Base-by-base conservation (phyloP, 2,888 invertebrate genomes). In the Dynastes grantii region DNA sequence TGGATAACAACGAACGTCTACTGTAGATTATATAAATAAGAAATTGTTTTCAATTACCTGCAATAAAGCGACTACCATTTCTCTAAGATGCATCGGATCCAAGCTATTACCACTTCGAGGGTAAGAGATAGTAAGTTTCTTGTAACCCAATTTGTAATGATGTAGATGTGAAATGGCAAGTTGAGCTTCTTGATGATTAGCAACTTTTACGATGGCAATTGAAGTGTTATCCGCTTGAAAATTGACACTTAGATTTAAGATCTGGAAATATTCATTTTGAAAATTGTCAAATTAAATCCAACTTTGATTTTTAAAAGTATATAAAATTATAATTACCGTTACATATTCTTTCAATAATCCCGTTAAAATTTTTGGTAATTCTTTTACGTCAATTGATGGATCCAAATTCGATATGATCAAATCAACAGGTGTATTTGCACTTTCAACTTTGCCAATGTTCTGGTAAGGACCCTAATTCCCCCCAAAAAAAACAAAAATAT, bases 161-260 rank as follows among this genome's bases (percentile, higher is more conserved):
- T 97, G 97, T 68, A 97, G 90, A 85, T 95, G 94, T 0, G 96
- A 95, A 81, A 97, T 96, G 49, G 94, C 94, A 29, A 92, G 90
- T 76, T 94, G 92, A 0, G 94, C 94, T 81, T 95, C 92, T 87
- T 94, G 92, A 73, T 86, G 87, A 84, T 83, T 92, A 88, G 79
- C 91, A 89, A 97, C 92, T 85, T 92, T 92, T 0, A 97, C 92
- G 29, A 91, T 91, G 0, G 95, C 96, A 3, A 94, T 90, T 29
- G 94, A 91, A 78, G 91, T 92, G 67, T 94, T 94, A 86, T 94
- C 94, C 0, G 92, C 90, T 87, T 93, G 94, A 58, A 90, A 88
- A 82, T 90, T 91, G 68, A 94, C 90, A n/a, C 91, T 91, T 45
- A 94, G 90, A 84, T 90, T 91, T 67, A 92, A 85, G 67, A 93